Conservation (phyloP, 1,140 invertebrate genomes). For the Palaemon carinicauda region DNA sequence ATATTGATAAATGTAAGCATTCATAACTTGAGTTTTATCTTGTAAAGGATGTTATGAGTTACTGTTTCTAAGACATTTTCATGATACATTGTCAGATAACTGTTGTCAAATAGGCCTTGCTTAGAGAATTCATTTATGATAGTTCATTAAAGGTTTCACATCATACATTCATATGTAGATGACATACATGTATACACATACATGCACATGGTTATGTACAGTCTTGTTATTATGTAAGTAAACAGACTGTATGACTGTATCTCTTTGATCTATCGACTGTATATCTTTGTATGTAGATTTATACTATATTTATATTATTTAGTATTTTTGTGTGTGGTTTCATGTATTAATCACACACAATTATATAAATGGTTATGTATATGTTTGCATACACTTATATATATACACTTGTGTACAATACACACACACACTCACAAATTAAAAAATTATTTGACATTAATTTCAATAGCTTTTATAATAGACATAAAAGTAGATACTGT, state of each 20-base stretch:
- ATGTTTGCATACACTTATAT: not conserved
- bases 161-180: not conserved
- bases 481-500: too few relatives aligned
- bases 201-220: not conserved
- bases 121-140: too few relatives aligned
- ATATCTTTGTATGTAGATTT: not conserved
- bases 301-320: not conserved
- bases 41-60: too few relatives aligned
- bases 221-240: not conserved
- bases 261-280: not conserved
- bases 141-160: too few relatives aligned
- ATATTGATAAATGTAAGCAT: too few relatives aligned
- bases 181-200: not conserved
- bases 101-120: too few relatives aligned
- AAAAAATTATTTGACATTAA: not conserved
- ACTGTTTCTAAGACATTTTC: too few relatives aligned
- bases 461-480: too few relatives aligned
- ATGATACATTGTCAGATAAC: too few relatives aligned
- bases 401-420: slow-evolving; percentile 10
- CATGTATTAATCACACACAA: not conserved
- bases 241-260: not conserved
- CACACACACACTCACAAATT: not conserved
- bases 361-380: not conserved
- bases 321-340: not conserved
- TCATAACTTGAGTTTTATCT: too few relatives aligned